Conservation (phyloP, 2,797 vertebrate genomes). For the Molothrus ater region DNA sequence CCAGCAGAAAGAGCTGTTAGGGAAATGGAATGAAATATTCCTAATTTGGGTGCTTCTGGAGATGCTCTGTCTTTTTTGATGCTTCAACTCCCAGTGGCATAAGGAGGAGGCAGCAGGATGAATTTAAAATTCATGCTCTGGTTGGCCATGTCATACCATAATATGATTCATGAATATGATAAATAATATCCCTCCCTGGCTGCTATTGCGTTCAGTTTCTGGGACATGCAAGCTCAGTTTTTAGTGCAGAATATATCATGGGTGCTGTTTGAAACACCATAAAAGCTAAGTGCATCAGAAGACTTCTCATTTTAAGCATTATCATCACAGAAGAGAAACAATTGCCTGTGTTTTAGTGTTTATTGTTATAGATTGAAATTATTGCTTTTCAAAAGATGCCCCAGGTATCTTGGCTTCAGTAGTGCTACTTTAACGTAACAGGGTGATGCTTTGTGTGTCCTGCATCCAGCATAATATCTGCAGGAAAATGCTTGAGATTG, state of each 20-base stretch:
- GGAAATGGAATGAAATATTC: not conserved
- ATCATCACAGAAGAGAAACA: conserved; percentile 6
- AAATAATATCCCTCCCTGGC: not conserved
- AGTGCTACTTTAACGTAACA: not conserved
- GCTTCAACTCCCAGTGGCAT: not conserved
- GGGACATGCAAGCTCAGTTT: not conserved
- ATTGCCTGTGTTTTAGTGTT: not conserved
- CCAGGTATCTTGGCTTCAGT: not conserved
- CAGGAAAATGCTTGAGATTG: conserved; percentile 23
- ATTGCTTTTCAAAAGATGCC: conserved; percentile 17
- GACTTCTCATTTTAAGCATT: not conserved
- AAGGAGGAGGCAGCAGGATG: not conserved
- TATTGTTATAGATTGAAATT: not conserved
- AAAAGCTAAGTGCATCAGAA: not conserved
- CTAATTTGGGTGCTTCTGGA: not conserved
- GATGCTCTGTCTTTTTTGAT: not conserved
- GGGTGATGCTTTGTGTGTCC: not conserved
- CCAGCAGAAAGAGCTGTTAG: not conserved
- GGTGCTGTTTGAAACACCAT: not conserved
- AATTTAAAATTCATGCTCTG: not conserved
- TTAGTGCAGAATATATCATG: not conserved
- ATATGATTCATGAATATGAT: not conserved
- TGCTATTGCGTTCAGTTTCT: not conserved
- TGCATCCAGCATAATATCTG: conserved; percentile 4
- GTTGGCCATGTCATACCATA: not conserved